Percentiles rank a stretch among this genome's conserved stretches.
Evolutionary conservation across 2,113 vertebrate genomes (phyloP).

Genomic region (Nycticebus coucang): DNA sequence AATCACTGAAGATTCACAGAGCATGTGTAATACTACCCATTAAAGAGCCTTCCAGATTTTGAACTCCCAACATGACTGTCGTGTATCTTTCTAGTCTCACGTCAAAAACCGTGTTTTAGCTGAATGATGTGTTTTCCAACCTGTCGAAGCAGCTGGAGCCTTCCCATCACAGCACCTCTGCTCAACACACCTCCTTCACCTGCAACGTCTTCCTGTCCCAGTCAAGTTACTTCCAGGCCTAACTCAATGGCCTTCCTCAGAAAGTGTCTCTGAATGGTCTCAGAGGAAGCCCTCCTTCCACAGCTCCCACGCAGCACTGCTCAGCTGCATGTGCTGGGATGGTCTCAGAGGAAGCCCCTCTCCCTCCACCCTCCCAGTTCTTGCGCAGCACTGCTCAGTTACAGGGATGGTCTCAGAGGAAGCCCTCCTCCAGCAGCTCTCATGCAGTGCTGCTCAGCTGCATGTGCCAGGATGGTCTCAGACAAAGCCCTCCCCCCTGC

Average conservation of each 20-base stretch:
- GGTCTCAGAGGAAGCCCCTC: too few species aligned
- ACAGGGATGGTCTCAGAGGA: background rate
- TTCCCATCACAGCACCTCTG: background rate
- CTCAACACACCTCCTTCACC: background rate
- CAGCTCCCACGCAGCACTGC: background rate
- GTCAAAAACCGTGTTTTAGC: background rate
- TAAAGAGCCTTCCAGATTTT: background rate
- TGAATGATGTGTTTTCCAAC: background rate
- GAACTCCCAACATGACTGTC: background rate
- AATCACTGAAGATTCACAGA: background rate
- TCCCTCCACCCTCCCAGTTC: too few species aligned
- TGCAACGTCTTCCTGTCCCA: background rate
- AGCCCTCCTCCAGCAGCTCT: background rate
- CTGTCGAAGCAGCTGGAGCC: background rate
- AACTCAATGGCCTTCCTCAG: background rate
- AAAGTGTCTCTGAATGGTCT: background rate
- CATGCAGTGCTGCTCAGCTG: accelerated
- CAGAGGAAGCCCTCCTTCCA: background rate
- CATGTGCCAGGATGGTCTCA: too few species aligned
- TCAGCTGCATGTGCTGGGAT: accelerated
- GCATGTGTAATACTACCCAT: background rate
- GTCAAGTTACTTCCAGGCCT: background rate
- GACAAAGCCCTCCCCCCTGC: too few species aligned
- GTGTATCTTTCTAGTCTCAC: background rate
- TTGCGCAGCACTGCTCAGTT: background rate